Evolutionary conservation across 2,113 vertebrate species (phyloP).

Genomic region (Rattus norvegicus): DNA sequence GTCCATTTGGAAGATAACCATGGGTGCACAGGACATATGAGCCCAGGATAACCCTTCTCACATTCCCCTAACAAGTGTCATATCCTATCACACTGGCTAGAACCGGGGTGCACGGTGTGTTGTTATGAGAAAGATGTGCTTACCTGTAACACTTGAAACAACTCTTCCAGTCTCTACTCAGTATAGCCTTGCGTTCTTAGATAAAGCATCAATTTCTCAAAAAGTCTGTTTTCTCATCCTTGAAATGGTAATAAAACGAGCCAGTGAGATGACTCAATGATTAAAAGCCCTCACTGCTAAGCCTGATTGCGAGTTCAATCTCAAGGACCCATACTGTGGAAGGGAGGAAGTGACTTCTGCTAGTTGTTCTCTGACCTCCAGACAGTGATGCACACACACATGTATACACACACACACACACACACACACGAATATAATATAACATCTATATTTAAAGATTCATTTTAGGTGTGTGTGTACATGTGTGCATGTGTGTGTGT

Average conservation of each 20-base stretch:
- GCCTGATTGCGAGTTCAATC: not conserved
- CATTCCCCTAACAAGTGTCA: not conserved
- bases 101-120: rapidly evolving
- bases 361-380: not conserved
- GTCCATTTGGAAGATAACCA: not conserved
- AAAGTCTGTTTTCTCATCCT: not conserved
- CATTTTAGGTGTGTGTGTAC: not conserved
- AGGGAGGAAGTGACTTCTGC: not conserved
- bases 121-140: not conserved
- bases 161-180: not conserved
- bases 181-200: not conserved
- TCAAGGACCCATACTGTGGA: not conserved
- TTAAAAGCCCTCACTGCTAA: not conserved
- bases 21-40: not conserved
- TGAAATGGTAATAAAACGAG: not conserved
- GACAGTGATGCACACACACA: not conserved
- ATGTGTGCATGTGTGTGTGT: not conserved
- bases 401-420: not conserved
- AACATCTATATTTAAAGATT: not conserved
- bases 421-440: not conserved
- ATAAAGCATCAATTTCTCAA: not conserved
- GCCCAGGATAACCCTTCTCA: not conserved
- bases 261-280: not conserved
- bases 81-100: not conserved
- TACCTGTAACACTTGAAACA: too few relatives aligned